These are phyloP conservation scores for Anthophora plumipes DNA, from an alignment of 2,888 invertebrate genomes.

Conservation along the genomic window DNA sequence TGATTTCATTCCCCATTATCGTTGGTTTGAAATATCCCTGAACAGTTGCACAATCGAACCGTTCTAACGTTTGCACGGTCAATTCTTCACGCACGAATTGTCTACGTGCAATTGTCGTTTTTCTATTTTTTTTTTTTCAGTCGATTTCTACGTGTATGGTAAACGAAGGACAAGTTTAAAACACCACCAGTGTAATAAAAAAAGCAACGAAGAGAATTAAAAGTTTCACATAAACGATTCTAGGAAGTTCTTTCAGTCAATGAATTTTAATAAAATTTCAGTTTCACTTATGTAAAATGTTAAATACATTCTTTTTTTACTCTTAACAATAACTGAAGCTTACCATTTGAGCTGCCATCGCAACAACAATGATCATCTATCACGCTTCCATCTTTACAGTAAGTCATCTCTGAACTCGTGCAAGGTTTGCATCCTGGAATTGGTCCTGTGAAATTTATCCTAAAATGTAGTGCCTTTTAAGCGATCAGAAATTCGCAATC, in stretches of 20 bases:
- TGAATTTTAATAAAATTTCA: too few relatives aligned
- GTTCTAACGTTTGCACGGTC: constrained; percentile 41
- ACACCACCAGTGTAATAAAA: constrained; percentile 9
- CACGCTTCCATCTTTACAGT: constrained; percentile 87
- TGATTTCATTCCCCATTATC: constrained; percentile 44
- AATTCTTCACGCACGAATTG: constrained; percentile 75
- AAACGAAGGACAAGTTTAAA: constrained; percentile 53
- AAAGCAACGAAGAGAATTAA: background rate
- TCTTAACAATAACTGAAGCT: constrained; percentile 63
- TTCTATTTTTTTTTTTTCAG: constrained; percentile 57
- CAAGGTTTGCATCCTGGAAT: constrained; percentile 88
- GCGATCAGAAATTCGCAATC: background rate
- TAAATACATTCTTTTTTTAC: background rate
- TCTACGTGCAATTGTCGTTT: constrained; percentile 38
- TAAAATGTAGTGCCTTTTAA: background rate
- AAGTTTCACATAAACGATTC: too few relatives aligned
- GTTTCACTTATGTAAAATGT: background rate
- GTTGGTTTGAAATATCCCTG: constrained; percentile 46
- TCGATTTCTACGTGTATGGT: constrained; percentile 44
- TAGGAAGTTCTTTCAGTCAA: too few relatives aligned
- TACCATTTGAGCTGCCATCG: constrained; percentile 87
- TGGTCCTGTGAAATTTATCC: constrained; percentile 73
- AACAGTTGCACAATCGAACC: constrained; percentile 51
- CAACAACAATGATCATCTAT: constrained; percentile 87
- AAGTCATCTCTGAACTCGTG: constrained; percentile 87